Conservation (phyloP, 2,797 vertebrate species). For the Pipistrellus nathusii region DNA sequence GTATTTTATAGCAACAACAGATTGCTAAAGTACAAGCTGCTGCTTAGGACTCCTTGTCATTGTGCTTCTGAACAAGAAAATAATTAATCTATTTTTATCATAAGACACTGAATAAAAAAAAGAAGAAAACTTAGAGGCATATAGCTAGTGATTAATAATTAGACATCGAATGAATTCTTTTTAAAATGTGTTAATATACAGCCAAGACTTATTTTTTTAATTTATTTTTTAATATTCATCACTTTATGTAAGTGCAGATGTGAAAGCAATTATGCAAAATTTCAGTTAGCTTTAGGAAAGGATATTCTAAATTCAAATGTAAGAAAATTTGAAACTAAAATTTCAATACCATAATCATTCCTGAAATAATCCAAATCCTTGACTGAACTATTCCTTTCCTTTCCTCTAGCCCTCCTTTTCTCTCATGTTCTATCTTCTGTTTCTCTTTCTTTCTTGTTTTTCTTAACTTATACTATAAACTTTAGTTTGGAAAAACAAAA, state of each 20-base stretch:
- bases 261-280: neutral
- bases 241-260: neutral
- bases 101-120: neutral
- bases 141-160: slow-evolving; percentile 5
- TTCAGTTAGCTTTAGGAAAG: neutral
- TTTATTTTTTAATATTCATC: neutral
- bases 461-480: neutral
- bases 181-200: neutral
- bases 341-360: neutral
- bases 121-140: neutral
- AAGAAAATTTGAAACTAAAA: neutral
- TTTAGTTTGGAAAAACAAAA: neutral
- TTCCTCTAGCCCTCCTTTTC: neutral
- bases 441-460: neutral
- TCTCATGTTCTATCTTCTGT: neutral
- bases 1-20: neutral
- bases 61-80: neutral
- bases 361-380: neutral
- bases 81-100: slow-evolving; percentile 30
- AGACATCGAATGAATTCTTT: neutral
- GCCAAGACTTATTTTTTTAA: neutral
- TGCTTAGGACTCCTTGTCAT: neutral
- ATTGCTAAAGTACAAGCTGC: neutral
- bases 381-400: neutral
- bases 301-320: neutral